Conservation (phyloP, 2,797 vertebrate genomes). For the Acanthornis magna region DNA sequence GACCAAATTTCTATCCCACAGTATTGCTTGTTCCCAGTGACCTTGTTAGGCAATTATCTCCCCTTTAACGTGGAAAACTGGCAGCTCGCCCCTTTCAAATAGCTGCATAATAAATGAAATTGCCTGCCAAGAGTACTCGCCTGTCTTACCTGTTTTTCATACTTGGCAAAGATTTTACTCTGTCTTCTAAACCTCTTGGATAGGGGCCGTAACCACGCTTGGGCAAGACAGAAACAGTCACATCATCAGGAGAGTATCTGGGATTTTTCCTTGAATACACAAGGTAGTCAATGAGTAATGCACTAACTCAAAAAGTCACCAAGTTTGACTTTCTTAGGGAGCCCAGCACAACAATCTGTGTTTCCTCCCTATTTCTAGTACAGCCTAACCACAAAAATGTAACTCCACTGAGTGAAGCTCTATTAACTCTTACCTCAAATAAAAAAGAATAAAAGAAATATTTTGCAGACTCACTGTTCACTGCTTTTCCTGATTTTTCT, state of each 20-base stretch:
- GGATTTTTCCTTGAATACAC: constrained; percentile 20
- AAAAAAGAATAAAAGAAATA: not conserved
- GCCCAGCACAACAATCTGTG: not conserved
- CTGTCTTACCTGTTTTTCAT: not conserved
- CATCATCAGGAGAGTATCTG: not conserved
- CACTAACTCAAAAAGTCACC: not conserved
- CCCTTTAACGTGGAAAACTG: not conserved
- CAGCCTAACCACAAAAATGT: not conserved
- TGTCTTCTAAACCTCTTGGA: not conserved
- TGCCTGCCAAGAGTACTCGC: not conserved
- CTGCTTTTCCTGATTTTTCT: not conserved
- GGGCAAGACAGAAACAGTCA: not conserved
- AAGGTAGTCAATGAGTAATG: not conserved
- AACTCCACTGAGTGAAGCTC: not conserved
- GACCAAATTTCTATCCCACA: not conserved
- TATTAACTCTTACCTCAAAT: not conserved
- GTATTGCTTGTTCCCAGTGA: not conserved
- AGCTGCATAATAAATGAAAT: not conserved
- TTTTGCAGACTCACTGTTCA: not conserved
- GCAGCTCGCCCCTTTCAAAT: constrained; percentile 6
- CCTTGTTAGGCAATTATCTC: not conserved
- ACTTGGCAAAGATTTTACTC: not conserved
- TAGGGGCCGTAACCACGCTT: rapidly evolving
- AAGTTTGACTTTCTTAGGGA: not conserved
- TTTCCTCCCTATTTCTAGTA: not conserved